Base-by-base conservation (phyloP, 1,140 invertebrate species). In the Atta texana region DNA sequence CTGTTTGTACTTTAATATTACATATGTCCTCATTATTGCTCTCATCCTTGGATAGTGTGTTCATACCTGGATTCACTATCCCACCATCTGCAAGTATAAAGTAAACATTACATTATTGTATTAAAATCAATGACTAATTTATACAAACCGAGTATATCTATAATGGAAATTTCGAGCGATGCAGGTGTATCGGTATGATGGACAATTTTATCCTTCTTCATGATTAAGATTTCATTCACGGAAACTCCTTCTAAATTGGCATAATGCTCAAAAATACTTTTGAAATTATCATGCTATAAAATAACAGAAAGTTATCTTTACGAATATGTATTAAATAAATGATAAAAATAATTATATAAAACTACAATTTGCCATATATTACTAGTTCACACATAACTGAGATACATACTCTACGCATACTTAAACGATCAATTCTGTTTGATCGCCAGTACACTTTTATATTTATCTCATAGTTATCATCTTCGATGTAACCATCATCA, bases 121-220 rank as follows among this genome's bases (percentile, higher is more conserved):
- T 16, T 51, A 51, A 86, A 55, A 57, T n/a, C 6, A 53, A 28
- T 12, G 10, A 82, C 10, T 18, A 28, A 51, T 61, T 74, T 86
- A 88, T 71, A 84, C 82, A 68, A 90, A 94, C 94, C 94, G 21
- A 95, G 90, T 82, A 95, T 92, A 85, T 95, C 94, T 88, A 95
- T 89, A 21, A 95, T 86, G 59, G 93, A 91, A 76, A 94, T 90
- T 84, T 92, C 88, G 28, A 95, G 87, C 1, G 92, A 94, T 7
- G 88, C 84, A 66, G 94, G 93, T 6, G 94, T 94, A 87, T 95
- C 94, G 21, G 68, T 91, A 10, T 74, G 88, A 21, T 64, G 92
- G 44, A 95, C 90, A 6, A 51, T 71, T 44, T 91, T 91, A 51
- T 94, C 92, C 8, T 90, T 92, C 57, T 88, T 93, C n/a, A 88